Evolutionary conservation across 2,888 invertebrate species (phyloP), one percentile per base, ranked within the genome.

Genomic region (Pollenia labialis): DNA sequence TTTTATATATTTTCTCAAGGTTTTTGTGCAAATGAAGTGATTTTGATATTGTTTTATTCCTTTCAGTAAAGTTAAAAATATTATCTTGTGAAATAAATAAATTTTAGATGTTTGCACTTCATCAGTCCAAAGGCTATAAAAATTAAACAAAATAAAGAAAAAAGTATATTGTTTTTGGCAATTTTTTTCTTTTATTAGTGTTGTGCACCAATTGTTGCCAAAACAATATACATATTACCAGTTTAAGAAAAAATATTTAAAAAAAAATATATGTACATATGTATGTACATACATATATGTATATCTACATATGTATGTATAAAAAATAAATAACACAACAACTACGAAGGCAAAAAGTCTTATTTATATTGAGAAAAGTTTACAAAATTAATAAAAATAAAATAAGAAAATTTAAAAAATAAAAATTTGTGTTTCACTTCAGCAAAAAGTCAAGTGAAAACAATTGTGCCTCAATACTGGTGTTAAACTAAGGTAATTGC

Each of bases 151-250:
- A 46, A 32, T 60, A 44, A 48, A 64, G 42, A 54, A 44, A 42
- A 77, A 48, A 44, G 3, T 23, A 7, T 62, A 50, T 66, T 42
- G 68, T 75, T 48, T 32, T 60, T 23, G 18, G 23, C 42, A 44
- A 18, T 42, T 75, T 75, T 68, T 32, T 32, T 58, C 7, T 42
- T 40, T 48, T 18, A 23, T 18, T 54, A 74, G 56, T 72, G 54
- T 50, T 68, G 56, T 68, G 81, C 74, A 48, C 48, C 64, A 77
- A 60, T 76, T 76, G 69, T 62, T 82, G 76, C 60, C 76, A 71
- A 76, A 76, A 54, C 68, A 58, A 82, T 82, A 48, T 76, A 66
- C 66, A 42, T 64, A 48, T 76, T 71, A n/a, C 71, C 12, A 44
- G 32, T 48, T 32, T 42, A 68, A 74, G 60, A 54, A 50, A 52